Conservation (phyloP, 2,113 vertebrate genomes). For the Charadrius vociferus region DNA sequence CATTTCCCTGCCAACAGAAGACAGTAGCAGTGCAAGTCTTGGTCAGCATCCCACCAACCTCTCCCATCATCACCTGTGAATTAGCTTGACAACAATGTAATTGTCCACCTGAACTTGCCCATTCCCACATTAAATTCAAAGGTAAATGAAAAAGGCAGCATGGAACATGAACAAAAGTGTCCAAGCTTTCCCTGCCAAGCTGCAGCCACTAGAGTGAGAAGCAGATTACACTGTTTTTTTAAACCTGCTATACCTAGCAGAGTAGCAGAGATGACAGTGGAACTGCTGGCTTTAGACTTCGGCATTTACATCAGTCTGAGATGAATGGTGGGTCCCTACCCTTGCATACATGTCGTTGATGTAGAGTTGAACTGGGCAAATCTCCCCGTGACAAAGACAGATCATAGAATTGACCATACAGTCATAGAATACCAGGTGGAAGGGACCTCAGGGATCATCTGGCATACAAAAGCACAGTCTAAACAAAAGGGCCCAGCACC, state of each 20-base stretch:
- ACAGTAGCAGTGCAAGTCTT: not conserved
- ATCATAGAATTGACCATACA: too few species aligned
- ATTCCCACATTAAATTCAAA: not conserved
- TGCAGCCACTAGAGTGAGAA: not conserved
- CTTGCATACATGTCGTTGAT: not conserved
- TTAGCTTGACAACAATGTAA: not conserved
- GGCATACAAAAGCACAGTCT: too few species aligned
- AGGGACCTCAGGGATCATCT: too few species aligned
- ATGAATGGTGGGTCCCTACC: not conserved
- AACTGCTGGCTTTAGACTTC: not conserved
- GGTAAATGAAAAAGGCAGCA: not conserved
- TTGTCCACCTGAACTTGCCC: not conserved
- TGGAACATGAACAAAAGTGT: not conserved
- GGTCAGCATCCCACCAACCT: not conserved
- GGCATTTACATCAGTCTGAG: not conserved
- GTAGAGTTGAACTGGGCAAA: not conserved
- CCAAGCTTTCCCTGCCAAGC: not conserved
- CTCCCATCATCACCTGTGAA: not conserved
- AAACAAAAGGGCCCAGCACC: too few species aligned
- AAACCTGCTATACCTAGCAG: not conserved
- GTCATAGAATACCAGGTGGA: too few species aligned
- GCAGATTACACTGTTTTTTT: not conserved
- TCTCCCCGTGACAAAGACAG: not conserved
- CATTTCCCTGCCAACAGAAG: not conserved
- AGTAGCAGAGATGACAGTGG: not conserved